A percentile compares a stretch with the other conserved stretches of the same genome.
Evolutionary conservation across 2,113 vertebrate species (phyloP).

Genomic region (Nyctereutes procyonoides): DNA sequence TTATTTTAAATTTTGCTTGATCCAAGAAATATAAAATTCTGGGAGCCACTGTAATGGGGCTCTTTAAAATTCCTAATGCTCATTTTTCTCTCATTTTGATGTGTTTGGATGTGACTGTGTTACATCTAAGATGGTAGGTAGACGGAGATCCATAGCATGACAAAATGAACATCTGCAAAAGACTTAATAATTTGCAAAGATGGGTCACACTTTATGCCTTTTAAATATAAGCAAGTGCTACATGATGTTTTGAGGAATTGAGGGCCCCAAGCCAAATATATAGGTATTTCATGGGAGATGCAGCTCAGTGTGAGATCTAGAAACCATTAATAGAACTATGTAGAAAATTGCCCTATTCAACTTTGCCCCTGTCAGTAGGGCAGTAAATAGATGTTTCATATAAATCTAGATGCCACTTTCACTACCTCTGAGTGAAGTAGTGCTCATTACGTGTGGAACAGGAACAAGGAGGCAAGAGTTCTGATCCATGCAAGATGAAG

Average conservation of each 20-base stretch:
- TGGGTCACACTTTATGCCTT: neutral
- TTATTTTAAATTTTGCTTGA: slow-evolving; percentile 2
- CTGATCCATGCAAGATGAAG: neutral
- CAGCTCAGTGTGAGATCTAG: neutral
- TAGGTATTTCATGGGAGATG: neutral
- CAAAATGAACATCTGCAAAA: neutral
- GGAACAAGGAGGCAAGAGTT: neutral
- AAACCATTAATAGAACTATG: neutral
- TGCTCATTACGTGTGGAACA: neutral
- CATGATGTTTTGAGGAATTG: neutral
- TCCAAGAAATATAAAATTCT: neutral
- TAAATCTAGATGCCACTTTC: neutral
- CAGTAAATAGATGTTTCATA: neutral
- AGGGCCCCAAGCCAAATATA: neutral
- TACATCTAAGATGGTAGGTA: neutral
- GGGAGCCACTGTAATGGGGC: neutral
- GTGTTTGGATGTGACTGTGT: neutral
- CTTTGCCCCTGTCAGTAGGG: neutral
- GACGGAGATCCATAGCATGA: neutral
- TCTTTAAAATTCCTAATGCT: neutral
- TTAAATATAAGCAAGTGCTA: neutral
- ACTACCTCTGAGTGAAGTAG: neutral
- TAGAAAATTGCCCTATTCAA: neutral
- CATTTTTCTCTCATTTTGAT: neutral
- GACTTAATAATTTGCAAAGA: neutral